Evolutionary conservation across 1,140 invertebrate species (phyloP).

Genomic region (Bombus confusus): DNA sequence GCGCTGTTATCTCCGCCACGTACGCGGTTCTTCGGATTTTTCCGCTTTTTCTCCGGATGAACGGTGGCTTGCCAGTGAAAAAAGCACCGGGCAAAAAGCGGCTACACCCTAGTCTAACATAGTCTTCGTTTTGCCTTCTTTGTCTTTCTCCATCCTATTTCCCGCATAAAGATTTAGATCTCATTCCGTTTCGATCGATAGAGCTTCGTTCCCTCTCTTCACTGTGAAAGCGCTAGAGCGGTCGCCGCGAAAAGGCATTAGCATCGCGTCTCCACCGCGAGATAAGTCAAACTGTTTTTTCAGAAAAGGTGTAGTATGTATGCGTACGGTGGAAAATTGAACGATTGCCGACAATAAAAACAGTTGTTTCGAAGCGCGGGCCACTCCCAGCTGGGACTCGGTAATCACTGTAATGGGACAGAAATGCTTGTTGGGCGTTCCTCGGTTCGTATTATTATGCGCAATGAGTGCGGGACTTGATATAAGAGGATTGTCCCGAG

Average conservation of each 20-base stretch:
- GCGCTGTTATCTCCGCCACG: background rate
- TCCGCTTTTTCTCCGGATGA: background rate
- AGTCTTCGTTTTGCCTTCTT: background rate
- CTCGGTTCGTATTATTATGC: constrained; percentile 55
- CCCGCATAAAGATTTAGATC: background rate
- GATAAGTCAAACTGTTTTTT: constrained; percentile 4
- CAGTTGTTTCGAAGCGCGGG: constrained; percentile 36
- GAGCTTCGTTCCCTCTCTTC: background rate
- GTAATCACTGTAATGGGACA: constrained; percentile 51
- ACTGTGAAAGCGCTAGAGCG: too few species aligned
- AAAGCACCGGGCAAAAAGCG: background rate
- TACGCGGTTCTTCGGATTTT: background rate
- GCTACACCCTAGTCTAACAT: background rate
- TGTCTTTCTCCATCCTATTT: background rate
- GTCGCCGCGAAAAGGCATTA: background rate
- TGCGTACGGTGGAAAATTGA: constrained; percentile 44
- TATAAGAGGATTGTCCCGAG: constrained; percentile 18
- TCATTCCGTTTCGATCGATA: background rate
- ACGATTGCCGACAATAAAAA: constrained; percentile 54
- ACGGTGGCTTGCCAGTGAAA: background rate
- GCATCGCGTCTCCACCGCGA: background rate
- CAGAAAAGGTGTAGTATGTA: too few species aligned
- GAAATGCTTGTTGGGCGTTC: constrained; percentile 47
- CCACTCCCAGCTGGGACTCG: constrained; percentile 40
- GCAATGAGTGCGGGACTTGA: constrained; percentile 29